These are phyloP conservation scores for Aphelinus certus DNA, from an alignment of 1,140 invertebrate species.

Conservation along the genomic window DNA sequence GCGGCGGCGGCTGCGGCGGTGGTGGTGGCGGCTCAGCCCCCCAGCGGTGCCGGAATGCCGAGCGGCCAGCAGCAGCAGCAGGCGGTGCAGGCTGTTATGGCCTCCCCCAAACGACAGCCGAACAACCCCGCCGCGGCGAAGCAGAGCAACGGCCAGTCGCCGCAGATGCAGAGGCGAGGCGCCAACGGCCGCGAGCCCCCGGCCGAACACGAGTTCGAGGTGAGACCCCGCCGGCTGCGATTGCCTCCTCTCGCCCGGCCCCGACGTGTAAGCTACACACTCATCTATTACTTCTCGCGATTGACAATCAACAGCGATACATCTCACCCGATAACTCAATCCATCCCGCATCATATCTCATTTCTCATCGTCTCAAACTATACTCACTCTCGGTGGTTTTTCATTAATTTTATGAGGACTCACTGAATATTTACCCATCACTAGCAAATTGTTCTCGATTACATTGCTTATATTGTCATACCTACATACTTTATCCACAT, in stretches of 20 bases:
- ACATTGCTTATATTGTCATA: too few species aligned
- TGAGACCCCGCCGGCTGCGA: neutral
- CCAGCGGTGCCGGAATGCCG: neutral
- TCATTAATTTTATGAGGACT: too few species aligned
- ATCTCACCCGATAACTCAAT: neutral
- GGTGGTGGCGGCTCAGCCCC: neutral
- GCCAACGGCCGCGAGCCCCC: neutral
- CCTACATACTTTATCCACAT: too few species aligned
- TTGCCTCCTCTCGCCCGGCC: too few species aligned
- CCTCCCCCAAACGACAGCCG: conserved; percentile 15
- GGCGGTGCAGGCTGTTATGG: neutral
- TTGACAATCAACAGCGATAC: neutral
- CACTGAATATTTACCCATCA: too few species aligned
- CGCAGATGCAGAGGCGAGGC: neutral
- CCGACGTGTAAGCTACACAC: too few species aligned
- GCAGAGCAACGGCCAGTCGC: neutral
- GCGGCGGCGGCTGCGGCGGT: too few species aligned
- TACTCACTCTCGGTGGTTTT: too few species aligned
- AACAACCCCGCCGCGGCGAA: neutral
- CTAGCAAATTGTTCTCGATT: too few species aligned
- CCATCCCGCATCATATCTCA: too few species aligned
- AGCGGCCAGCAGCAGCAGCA: neutral
- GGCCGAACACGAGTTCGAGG: conserved; percentile 8
- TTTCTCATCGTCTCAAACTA: too few species aligned
- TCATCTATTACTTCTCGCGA: neutral